Base-by-base conservation (phyloP, 2,113 vertebrate genomes). In the Lepisosteus oculatus region DNA sequence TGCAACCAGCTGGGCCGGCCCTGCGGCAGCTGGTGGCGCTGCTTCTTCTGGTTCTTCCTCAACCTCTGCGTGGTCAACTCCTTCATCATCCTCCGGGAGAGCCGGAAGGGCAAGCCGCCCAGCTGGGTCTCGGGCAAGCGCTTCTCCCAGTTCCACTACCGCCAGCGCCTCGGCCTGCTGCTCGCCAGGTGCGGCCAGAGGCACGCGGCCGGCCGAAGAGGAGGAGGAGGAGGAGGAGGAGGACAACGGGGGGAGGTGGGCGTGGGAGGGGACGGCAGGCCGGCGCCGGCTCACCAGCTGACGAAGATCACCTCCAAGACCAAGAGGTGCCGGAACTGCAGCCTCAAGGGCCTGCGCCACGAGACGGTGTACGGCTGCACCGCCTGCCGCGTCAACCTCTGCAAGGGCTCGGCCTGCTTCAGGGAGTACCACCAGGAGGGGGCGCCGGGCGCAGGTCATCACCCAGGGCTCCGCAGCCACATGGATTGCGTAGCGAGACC, bases 41-140 rank as follows among this genome's bases (percentile, higher is more conserved):
- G 77, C 47, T 84, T 93, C 6, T 89, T 93, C 76, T 91, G 91
- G 90, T 89, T 91, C 5, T 74, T 92, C 64, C 73, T 93, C 8
- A 93, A 93, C 81, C 71, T 92, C 55, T 88, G 88, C 69, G 76
- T 93, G 0, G 87, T 91, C 43, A 92, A 93, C n/a, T 84, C 91
- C 67, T 93, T 93, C 78, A 92, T 93, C 0, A 44, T 91, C 8
- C 81, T 93, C 15, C 81, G 90, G 3, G 91, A 93, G 75, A 89
- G 81, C 67, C 86, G 89, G 56, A 89, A 85, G 65, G 84, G 87
- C 7, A 86, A 73, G 79, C 91, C 91, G 0, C 91, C 91, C 0
- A 3, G 69, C 29, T 92, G 90, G 91, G 84, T 91, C 13, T 83
- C 84, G 0, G 86, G 85, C 0, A 87, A 89, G 2, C 87, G 90